Percentiles rank a stretch among this genome's conserved stretches.
phyloP scores from a whole-genome alignment of 1,140 invertebrate species.

The Apocrypta bakeri region DNA sequence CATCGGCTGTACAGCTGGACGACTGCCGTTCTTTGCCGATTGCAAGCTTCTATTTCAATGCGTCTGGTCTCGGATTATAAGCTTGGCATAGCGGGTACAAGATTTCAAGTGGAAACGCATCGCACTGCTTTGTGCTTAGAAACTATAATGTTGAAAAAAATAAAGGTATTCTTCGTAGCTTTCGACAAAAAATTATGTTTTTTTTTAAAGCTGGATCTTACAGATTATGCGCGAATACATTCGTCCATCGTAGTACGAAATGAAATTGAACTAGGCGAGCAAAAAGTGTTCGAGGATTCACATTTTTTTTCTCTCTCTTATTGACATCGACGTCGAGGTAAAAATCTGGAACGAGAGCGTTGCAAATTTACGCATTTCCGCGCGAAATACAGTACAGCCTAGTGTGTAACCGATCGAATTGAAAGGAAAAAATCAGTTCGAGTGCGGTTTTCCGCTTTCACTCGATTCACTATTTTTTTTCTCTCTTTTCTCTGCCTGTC shows the following conservation, averaged over 20 bases:
- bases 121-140: too few relatives aligned
- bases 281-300: neutral
- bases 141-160: too few relatives aligned
- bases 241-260: neutral
- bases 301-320: neutral
- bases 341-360: neutral
- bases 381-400: neutral
- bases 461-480: neutral
- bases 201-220: too few relatives aligned
- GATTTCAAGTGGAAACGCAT: too few relatives aligned
- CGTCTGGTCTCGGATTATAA: neutral
- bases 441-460: conserved; percentile 1
- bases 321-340: neutral
- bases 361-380: neutral
- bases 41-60: neutral
- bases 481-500: neutral
- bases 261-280: neutral
- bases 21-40: neutral
- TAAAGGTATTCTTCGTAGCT: too few relatives aligned
- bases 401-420: neutral
- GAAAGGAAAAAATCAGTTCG: neutral
- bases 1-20: neutral
- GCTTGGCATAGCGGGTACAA: too few relatives aligned
- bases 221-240: too few relatives aligned
- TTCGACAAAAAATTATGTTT: too few relatives aligned